Conservation (phyloP, 2,888 invertebrate genomes). For the Parasteatoda lunata region DNA sequence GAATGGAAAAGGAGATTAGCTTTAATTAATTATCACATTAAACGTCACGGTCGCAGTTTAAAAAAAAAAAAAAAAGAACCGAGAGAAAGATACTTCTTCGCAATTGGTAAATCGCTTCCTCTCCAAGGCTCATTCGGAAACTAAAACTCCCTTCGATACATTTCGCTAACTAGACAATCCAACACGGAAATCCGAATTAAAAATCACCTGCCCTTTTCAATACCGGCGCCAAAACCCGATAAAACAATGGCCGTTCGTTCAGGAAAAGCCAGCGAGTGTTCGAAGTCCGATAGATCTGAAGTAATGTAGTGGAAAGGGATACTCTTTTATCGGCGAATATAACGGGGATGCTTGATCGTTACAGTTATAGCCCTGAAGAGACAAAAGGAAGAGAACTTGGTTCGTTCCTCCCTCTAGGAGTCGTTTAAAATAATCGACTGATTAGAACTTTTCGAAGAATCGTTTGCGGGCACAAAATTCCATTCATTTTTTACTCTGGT, state of each 20-base stretch:
- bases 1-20: conserved; percentile 32
- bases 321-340: conserved; percentile 47
- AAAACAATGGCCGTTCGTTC: conserved; percentile 56
- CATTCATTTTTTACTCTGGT: conserved; percentile 1
- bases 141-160: conserved; percentile 36
- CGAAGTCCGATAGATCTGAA: conserved; percentile 54
- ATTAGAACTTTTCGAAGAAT: conserved; percentile 47
- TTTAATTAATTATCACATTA: conserved; percentile 43
- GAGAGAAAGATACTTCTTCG: not conserved
- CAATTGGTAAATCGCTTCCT: conserved; percentile 24
- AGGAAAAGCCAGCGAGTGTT: conserved; percentile 56
- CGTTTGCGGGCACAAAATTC: not conserved
- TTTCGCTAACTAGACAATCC: conserved; percentile 47
- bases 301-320: conserved; percentile 60
- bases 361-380: conserved; percentile 16
- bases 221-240: conserved; percentile 35
- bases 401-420: conserved; percentile 23
- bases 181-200: conserved; percentile 57
- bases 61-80: conserved; percentile 5
- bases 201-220: conserved; percentile 55
- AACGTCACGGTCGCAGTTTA: not conserved
- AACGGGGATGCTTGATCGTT: conserved; percentile 55
- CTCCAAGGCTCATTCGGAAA: conserved; percentile 2
- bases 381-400: conserved; percentile 52
- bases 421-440: conserved; percentile 64